phyloP scores from a whole-genome alignment of 2,888 invertebrate species.

The Eustalomyia histrio region DNA sequence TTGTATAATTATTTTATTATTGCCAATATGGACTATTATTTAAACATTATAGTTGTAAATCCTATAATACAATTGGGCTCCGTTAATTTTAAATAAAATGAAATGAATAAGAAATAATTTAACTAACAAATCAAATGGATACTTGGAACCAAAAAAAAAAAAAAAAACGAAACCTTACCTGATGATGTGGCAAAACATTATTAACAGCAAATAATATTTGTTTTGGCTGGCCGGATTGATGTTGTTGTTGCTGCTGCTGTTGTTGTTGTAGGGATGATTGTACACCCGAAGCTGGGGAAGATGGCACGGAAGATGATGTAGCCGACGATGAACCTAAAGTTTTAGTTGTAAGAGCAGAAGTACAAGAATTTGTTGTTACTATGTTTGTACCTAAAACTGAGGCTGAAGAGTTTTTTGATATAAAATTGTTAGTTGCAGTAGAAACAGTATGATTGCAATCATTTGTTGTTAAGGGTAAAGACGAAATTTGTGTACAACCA shows the following conservation, averaged over 20 bases:
- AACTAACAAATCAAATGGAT: too few relatives aligned
- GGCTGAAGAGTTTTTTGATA: slow-evolving; percentile 63
- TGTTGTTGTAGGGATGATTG: slow-evolving; percentile 64
- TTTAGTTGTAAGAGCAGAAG: slow-evolving; percentile 53
- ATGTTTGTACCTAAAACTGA: slow-evolving; percentile 68
- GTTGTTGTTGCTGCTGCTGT: slow-evolving; percentile 66
- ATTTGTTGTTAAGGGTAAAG: slow-evolving; percentile 38
- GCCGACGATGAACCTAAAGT: slow-evolving; percentile 54
- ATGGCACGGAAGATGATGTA: slow-evolving; percentile 67
- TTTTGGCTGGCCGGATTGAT: slow-evolving; percentile 69
- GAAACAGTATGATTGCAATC: slow-evolving; percentile 43
- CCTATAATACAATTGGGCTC: too few relatives aligned
- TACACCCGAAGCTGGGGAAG: slow-evolving; percentile 72
- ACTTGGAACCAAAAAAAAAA: too few relatives aligned
- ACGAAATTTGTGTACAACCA: slow-evolving; percentile 59
- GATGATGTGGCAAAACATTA: slow-evolving; percentile 73
- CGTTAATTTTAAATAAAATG: too few relatives aligned
- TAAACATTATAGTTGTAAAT: too few relatives aligned
- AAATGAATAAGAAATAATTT: too few relatives aligned
- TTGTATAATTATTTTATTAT: too few relatives aligned
- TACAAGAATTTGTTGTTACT: slow-evolving; percentile 58
- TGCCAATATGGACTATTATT: too few relatives aligned
- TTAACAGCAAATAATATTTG: slow-evolving; percentile 76
- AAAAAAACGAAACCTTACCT: too few relatives aligned
- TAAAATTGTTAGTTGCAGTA: slow-evolving; percentile 57